These are phyloP conservation scores for Anguilla marmorata DNA, from an alignment of 2,797 vertebrate species.

Conservation along the genomic window DNA sequence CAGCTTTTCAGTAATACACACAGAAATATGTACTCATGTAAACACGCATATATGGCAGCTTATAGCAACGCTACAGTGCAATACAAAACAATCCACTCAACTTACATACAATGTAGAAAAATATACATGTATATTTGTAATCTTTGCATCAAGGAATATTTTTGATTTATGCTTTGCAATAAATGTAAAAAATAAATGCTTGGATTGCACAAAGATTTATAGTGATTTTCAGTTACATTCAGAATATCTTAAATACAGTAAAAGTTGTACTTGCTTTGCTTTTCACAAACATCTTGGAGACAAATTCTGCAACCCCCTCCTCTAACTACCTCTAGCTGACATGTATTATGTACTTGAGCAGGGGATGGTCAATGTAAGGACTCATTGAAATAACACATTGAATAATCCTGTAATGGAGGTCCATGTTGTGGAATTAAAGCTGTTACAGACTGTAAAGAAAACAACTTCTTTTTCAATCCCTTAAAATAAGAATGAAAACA, in stretches of 20 bases:
- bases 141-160: conserved; percentile 4
- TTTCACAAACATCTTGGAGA: too few relatives aligned
- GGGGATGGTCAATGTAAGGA: too few relatives aligned
- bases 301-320: too few relatives aligned
- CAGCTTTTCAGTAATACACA: not conserved
- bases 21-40: not conserved
- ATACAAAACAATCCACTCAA: conserved; percentile 7
- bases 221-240: not conserved
- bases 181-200: conserved; percentile 28
- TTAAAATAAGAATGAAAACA: too few relatives aligned
- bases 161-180: conserved; percentile 28
- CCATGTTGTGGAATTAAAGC: too few relatives aligned
- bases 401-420: too few relatives aligned
- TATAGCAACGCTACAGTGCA: conserved; percentile 31
- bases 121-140: not conserved
- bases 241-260: not conserved
- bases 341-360: too few relatives aligned
- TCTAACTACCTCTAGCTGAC: too few relatives aligned
- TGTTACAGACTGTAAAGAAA: too few relatives aligned
- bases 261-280: not conserved
- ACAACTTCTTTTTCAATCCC: too few relatives aligned
- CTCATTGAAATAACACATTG: too few relatives aligned
- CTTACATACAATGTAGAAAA: not conserved
- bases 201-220: conserved; percentile 13
- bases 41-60: not conserved